Evolutionary conservation across 2,888 invertebrate genomes (phyloP).

Genomic region (Synanthedon formicaeformis): DNA sequence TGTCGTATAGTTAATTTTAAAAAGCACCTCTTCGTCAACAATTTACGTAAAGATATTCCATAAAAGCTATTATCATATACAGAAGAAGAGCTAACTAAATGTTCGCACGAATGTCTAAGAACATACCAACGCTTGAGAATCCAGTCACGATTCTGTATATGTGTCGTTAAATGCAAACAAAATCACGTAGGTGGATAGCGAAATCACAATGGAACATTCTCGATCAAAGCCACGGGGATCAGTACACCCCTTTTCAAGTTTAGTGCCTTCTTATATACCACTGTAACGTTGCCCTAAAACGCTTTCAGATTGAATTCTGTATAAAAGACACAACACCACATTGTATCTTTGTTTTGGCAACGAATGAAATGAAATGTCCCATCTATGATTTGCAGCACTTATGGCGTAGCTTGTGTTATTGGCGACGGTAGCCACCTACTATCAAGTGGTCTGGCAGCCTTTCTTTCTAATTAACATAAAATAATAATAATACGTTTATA

Average conservation of each 20-base stretch:
- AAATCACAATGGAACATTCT: not conserved
- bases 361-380: no score
- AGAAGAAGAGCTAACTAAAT: not conserved
- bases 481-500: no score
- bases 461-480: no score
- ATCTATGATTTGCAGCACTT: no score
- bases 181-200: not conserved
- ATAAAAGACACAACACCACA: no score
- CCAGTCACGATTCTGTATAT: not conserved
- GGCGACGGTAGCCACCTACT: no score
- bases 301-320: no score
- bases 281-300: not conserved
- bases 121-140: not conserved
- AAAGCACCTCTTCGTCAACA: not conserved
- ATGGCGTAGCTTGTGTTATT: no score
- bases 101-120: no score
- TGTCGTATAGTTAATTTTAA: no score
- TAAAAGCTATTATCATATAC: not conserved
- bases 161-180: not conserved
- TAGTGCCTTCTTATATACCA: not conserved
- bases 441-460: no score
- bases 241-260: not conserved
- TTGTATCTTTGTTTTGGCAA: no score
- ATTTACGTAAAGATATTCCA: not conserved
- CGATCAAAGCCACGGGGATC: not conserved